phyloP scores from a whole-genome alignment of 37 sponge, comb jelly and placozoan species.

The Dysidea cf. avara region DNA sequence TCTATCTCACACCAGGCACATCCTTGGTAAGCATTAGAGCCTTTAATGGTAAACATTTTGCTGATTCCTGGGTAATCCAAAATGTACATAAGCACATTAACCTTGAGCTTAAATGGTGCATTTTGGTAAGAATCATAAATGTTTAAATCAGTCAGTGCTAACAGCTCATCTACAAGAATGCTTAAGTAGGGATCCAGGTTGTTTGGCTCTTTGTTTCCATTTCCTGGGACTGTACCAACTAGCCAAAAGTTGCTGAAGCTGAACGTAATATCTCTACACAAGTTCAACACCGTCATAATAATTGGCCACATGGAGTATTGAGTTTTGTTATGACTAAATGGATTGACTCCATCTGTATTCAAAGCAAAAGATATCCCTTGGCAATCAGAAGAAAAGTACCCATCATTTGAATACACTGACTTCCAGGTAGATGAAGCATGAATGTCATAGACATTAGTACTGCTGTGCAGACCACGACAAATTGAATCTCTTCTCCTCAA shows the following conservation, averaged over 20 bases:
- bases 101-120: slow-evolving; percentile 12
- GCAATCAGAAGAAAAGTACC: neutral
- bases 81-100: neutral
- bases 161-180: slow-evolving; percentile 23
- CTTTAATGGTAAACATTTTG: slow-evolving; percentile 9
- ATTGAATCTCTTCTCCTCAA: too few relatives aligned
- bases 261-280: slow-evolving; percentile 6
- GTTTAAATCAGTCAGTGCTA: neutral
- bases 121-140: slow-evolving; percentile 21
- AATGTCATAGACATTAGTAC: slow-evolving; percentile 4
- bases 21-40: slow-evolving; percentile 11
- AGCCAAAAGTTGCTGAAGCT: neutral
- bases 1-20: slow-evolving; percentile 18
- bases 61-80: slow-evolving; percentile 26
- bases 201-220: neutral
- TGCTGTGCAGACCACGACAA: too few relatives aligned
- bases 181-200: slow-evolving; percentile 4
- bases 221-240: slow-evolving; percentile 21
- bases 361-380: slow-evolving; percentile 17
- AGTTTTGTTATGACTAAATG: neutral
- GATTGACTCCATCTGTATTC: slow-evolving; percentile 18
- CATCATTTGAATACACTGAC: neutral
- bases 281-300: slow-evolving; percentile 7
- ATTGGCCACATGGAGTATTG: slow-evolving; percentile 27
- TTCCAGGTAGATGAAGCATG: slow-evolving; percentile 18